Conservation (phyloP, 30 jellyfish, hydroid and myxozoan species). For the Chironex yamaguchii region DNA sequence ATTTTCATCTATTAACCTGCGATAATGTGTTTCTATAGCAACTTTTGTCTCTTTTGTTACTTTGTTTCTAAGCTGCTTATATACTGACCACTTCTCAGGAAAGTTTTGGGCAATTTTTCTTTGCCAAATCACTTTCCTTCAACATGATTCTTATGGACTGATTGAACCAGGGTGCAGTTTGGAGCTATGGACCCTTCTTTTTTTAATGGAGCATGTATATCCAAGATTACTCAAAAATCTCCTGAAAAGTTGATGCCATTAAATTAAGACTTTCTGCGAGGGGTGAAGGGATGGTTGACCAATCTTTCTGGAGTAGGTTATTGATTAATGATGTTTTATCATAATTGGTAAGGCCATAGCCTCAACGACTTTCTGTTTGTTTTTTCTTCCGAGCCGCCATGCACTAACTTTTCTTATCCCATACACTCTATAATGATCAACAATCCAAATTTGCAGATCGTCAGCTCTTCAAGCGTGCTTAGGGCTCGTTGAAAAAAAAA, state of each 20-base stretch:
- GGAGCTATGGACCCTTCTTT: constrained; percentile 14
- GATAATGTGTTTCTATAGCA: constrained; percentile 3
- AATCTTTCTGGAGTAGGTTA: constrained; percentile 21
- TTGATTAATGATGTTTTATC: background rate
- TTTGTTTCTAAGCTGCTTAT: constrained; percentile 7
- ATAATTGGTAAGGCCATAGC: constrained; percentile 5
- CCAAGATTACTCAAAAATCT: constrained; percentile 17
- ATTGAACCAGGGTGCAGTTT: constrained; percentile 23
- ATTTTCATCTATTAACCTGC: constrained; percentile 17
- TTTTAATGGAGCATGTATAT: constrained; percentile 24
- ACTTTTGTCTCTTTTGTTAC: constrained; percentile 39
- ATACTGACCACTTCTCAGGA: constrained; percentile 37
- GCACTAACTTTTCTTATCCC: constrained; percentile 6
- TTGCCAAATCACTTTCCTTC: constrained; percentile 2
- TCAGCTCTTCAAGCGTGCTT: constrained; percentile 26
- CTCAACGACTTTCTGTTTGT: constrained; percentile 2
- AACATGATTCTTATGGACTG: background rate
- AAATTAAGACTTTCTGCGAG: background rate
- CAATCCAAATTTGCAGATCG: constrained; percentile 5
- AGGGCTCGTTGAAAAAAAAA: constrained; percentile 23
- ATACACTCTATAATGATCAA: constrained; percentile 30
- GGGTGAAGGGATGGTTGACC: constrained; percentile 43
- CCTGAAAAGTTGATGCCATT: constrained; percentile 43
- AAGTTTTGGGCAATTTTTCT: background rate
- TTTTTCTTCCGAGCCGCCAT: constrained; percentile 2